phyloP scores from a whole-genome alignment of 1,140 invertebrate species.

The Zaprionus lachaisei region DNA sequence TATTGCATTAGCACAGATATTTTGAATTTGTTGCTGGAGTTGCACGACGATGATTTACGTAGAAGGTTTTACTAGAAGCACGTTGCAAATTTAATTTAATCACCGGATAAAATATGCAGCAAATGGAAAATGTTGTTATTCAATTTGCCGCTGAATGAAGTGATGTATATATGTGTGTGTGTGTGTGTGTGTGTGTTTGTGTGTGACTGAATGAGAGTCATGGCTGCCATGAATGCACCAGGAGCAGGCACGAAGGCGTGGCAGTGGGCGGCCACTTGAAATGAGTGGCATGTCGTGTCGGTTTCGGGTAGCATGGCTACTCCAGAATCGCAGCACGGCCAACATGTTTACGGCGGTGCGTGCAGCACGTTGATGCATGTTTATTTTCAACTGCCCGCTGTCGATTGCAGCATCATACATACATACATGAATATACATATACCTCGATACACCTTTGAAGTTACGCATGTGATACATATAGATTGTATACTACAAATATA shows the following conservation, averaged over 20 bases:
- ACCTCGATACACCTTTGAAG: constrained; percentile 11
- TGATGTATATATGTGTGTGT: constrained; percentile 47
- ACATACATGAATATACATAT: constrained; percentile 5
- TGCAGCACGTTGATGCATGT: constrained; percentile 69
- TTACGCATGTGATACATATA: constrained; percentile 2
- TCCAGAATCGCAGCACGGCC: constrained; percentile 48
- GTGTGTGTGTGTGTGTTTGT: constrained; percentile 2
- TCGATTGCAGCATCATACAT: constrained; percentile 51
- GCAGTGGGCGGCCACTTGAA: constrained; percentile 49
- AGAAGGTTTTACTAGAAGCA: constrained; percentile 24
- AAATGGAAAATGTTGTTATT: constrained; percentile 78
- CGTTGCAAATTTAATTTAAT: constrained; percentile 72
- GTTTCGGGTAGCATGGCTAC: constrained; percentile 55
- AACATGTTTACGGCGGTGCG: constrained; percentile 72
- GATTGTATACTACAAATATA: constrained; percentile 3
- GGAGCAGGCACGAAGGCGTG: constrained; percentile 1
- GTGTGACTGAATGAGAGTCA: neutral
- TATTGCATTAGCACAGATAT: constrained; percentile 43
- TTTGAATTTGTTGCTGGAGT: constrained; percentile 17
- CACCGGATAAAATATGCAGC: constrained; percentile 66
- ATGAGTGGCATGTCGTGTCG: constrained; percentile 69
- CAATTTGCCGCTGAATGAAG: constrained; percentile 74
- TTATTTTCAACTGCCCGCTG: constrained; percentile 55
- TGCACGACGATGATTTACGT: constrained; percentile 28
- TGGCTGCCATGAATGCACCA: constrained; percentile 11